A percentile compares a stretch with the other conserved stretches of the same genome.
phyloP scores from a whole-genome alignment of 1,140 invertebrate genomes.

The Papilio machaon region DNA sequence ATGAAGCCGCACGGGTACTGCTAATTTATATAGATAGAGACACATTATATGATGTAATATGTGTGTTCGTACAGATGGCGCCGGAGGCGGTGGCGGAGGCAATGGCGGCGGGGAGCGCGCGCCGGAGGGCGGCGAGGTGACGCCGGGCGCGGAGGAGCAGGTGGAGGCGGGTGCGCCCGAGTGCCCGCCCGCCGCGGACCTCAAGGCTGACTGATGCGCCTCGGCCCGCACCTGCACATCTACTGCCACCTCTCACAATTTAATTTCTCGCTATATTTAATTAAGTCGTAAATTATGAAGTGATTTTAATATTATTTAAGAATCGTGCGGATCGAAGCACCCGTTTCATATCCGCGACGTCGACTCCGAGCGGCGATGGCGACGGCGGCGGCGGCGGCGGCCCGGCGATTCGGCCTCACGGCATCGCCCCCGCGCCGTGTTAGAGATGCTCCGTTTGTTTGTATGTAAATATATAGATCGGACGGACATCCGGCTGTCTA shows the following conservation, averaged over 20 bases:
- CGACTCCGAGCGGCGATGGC: constrained; percentile 38
- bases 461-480: constrained; percentile 77
- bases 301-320: constrained; percentile 74
- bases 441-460: constrained; percentile 64
- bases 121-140: constrained; percentile 54
- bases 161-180: constrained; percentile 52
- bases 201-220: constrained; percentile 9
- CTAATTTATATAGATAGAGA: too few relatives aligned
- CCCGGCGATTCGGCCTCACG: constrained; percentile 51
- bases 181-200: constrained; percentile 46
- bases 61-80: constrained; percentile 35
- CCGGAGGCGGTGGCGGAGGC: constrained; percentile 49
- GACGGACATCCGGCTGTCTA: constrained; percentile 74
- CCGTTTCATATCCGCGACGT: constrained; percentile 32
- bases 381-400: constrained; percentile 2
- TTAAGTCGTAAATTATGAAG: constrained; percentile 79
- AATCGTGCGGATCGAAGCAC: constrained; percentile 55
- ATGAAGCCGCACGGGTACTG: too few relatives aligned
- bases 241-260: constrained; percentile 53
- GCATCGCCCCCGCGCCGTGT: constrained; percentile 47
- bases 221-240: constrained; percentile 26
- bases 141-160: constrained; percentile 51
- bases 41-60: not conserved
- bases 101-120: constrained; percentile 56
- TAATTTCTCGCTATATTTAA: constrained; percentile 74